Conservation (phyloP, 1,140 invertebrate genomes). For the Bilobella aurantiaca region DNA sequence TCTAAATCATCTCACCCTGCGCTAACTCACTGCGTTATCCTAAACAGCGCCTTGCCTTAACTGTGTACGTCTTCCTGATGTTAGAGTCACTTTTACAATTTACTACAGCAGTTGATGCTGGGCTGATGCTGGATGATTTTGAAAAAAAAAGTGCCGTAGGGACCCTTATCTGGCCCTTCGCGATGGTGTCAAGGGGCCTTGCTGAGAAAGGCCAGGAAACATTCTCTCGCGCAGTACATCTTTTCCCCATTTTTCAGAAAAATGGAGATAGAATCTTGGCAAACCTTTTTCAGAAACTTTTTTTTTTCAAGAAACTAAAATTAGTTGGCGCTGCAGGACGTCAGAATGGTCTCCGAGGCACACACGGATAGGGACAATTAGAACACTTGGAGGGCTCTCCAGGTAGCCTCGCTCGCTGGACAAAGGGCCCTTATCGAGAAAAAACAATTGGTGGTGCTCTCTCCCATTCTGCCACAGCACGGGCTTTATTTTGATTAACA, state of each 20-base stretch:
- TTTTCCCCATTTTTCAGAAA: neutral
- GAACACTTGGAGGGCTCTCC: neutral
- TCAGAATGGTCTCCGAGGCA: neutral
- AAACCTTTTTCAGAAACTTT: neutral
- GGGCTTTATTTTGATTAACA: neutral
- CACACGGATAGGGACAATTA: slow-evolving; percentile 3
- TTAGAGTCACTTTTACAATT: too few species aligned
- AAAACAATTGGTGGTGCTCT: neutral
- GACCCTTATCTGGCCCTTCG: neutral
- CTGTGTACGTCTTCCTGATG: neutral
- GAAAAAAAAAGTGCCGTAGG: too few species aligned
- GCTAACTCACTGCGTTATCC: neutral
- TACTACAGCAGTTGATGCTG: neutral
- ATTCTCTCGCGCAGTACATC: too few species aligned
- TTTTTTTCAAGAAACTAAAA: neutral
- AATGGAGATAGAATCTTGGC: neutral
- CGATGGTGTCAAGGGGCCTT: neutral
- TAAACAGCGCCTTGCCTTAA: neutral
- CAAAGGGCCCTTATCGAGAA: neutral
- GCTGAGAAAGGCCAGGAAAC: too few species aligned
- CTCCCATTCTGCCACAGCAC: neutral
- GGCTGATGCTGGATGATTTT: too few species aligned
- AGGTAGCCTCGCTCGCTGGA: neutral
- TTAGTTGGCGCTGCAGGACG: neutral
- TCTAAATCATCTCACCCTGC: neutral